Conservation (phyloP, 2,113 vertebrate species). For the Holacanthus passer region DNA sequence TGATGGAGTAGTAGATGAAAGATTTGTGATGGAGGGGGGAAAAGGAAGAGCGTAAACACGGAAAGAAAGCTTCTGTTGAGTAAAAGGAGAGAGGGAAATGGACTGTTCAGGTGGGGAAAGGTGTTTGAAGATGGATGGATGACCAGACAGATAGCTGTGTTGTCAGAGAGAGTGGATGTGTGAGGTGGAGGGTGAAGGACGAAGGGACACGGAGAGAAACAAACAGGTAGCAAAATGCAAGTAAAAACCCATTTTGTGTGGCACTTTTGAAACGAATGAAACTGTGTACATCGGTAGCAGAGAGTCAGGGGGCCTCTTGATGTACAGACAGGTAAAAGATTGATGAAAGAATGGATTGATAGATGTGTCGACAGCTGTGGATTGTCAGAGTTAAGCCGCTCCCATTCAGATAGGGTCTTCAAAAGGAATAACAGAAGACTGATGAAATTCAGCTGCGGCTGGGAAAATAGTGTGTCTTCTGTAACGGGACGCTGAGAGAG, state of each 20-base stretch:
- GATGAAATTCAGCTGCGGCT: conserved; percentile 66
- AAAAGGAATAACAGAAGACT: conserved; percentile 67
- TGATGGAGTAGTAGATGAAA: conserved; percentile 56
- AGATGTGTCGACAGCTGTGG: conserved; percentile 65
- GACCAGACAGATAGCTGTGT: conserved; percentile 63
- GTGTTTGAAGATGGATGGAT: conserved; percentile 68
- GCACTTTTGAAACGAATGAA: conserved; percentile 32
- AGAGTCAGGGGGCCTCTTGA: conserved; percentile 4
- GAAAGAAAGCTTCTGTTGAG: conserved; percentile 41
- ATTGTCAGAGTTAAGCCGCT: conserved; percentile 62
- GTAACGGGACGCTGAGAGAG: conserved; percentile 53
- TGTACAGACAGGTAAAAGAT: conserved; percentile 59
- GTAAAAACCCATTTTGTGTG: conserved; percentile 5
- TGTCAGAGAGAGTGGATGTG: conserved; percentile 60
- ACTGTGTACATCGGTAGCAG: neutral
- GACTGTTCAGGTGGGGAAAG: conserved; percentile 49
- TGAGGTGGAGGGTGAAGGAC: conserved; percentile 68
- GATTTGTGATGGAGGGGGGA: conserved; percentile 39
- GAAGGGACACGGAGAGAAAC: conserved; percentile 23
- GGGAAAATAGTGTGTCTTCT: conserved; percentile 63
- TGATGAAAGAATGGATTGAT: conserved; percentile 67
- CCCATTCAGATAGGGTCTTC: conserved; percentile 73
- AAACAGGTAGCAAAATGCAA: conserved; percentile 33
- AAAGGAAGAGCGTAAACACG: conserved; percentile 6
- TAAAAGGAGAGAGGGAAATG: conserved; percentile 49